A percentile compares a stretch with the other conserved stretches of the same genome.
Evolutionary conservation across 2,797 vertebrate species (phyloP).

Genomic region (Emys orbicularis): DNA sequence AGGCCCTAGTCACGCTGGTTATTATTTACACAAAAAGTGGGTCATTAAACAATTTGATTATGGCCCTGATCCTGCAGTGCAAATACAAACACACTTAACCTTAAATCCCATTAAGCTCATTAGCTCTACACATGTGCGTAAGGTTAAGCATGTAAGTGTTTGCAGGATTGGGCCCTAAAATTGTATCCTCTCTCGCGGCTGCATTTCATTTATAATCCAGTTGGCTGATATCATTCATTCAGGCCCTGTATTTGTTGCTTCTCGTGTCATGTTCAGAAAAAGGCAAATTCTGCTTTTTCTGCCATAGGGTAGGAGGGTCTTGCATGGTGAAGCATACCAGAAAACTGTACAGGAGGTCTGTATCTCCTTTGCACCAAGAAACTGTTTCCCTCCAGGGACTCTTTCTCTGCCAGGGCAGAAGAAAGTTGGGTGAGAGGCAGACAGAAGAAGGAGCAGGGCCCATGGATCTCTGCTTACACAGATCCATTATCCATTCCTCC

Average conservation of each 20-base stretch:
- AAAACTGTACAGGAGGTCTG: not conserved
- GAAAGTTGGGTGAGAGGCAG: not conserved
- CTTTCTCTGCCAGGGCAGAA: not conserved
- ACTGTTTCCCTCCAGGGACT: not conserved
- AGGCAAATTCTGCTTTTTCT: fast-evolving
- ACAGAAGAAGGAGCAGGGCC: not conserved
- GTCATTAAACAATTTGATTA: not conserved
- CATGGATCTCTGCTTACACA: fast-evolving
- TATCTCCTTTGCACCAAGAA: not conserved
- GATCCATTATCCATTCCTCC: not conserved
- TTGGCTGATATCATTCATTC: not conserved
- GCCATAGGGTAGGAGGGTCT: not conserved
- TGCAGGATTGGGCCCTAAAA: not conserved
- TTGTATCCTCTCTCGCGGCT: not conserved
- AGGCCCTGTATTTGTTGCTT: fast-evolving
- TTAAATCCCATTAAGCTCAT: conserved; percentile 23
- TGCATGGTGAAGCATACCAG: not conserved
- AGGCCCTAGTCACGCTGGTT: conserved; percentile 17
- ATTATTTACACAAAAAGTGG: conserved; percentile 34
- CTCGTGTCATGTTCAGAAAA: not conserved
- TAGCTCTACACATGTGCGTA: conserved; percentile 12
- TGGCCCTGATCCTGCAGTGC: conserved; percentile 33
- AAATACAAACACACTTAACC: conserved; percentile 27
- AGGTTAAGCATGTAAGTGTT: conserved; percentile 11
- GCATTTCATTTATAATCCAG: not conserved